phyloP scores from a whole-genome alignment of 2,888 invertebrate genomes.

The Patella pellucida region DNA sequence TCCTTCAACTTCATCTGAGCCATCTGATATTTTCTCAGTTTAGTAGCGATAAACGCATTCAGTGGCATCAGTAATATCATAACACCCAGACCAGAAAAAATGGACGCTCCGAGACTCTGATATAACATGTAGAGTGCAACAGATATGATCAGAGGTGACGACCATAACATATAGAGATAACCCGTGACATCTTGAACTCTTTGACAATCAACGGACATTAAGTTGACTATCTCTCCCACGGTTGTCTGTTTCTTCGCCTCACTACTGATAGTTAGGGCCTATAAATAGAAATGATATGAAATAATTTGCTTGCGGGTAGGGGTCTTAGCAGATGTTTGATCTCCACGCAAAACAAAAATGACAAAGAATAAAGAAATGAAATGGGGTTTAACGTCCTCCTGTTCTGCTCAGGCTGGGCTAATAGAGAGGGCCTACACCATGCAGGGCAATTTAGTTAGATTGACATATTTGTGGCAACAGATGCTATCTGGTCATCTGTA shows the following conservation, averaged over 20 bases:
- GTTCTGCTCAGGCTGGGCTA: too few relatives aligned
- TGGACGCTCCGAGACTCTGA: conserved; percentile 78
- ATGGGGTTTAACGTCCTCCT: conserved; percentile 36
- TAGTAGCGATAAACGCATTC: conserved; percentile 65
- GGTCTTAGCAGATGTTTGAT: too few relatives aligned
- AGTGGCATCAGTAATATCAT: conserved; percentile 87
- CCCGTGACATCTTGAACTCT: conserved; percentile 66
- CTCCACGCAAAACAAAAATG: too few relatives aligned
- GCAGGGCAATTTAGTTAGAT: too few relatives aligned
- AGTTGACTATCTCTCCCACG: conserved; percentile 71
- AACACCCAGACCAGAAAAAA: conserved; percentile 89
- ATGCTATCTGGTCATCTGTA: too few relatives aligned
- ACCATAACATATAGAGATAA: conserved; percentile 66
- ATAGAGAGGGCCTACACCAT: too few relatives aligned
- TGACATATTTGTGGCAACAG: too few relatives aligned
- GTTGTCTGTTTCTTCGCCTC: conserved; percentile 66
- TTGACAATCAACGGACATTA: conserved; percentile 71
- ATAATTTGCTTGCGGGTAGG: too few relatives aligned
- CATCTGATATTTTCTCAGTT: conserved; percentile 59
- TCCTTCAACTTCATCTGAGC: conserved; percentile 63
- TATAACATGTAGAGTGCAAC: conserved; percentile 80
- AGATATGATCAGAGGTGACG: conserved; percentile 84
- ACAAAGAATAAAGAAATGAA: too few relatives aligned
- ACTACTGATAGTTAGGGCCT: conserved; percentile 68
- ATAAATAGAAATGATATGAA: neutral